Evolutionary conservation across 2,888 invertebrate species (phyloP), one percentile per base, ranked within the genome.

Genomic region (Rhorus exstirpatorius): DNA sequence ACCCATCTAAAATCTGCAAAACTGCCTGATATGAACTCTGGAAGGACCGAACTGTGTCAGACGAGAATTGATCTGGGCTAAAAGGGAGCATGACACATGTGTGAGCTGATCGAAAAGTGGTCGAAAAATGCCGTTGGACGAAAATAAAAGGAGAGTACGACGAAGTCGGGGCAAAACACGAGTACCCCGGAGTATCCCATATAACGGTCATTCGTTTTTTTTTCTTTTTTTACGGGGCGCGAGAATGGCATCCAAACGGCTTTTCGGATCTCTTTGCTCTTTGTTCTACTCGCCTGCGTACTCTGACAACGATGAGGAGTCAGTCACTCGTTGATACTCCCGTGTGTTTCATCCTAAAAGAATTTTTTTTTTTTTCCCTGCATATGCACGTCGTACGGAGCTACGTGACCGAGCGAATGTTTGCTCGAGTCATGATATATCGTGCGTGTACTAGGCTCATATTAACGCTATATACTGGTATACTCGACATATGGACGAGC

Each of bases 191-290:
- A 49, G 65, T 81, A 72, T 77, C 51, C 67, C 71, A 81, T 68
- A 70, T 81, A 81, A 81, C 81, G 81, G 81, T 74, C 31, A n/a
- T n/a, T n/a, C n/a, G n/a, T n/a, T n/a, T n/a, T n/a, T 61, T 74
- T 24, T 41, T 58, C 10, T 31, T 76, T 78, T 81, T 71, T 70
- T 74, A 74, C 63, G 55, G 70, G 68, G 68, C 74, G 46, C 72
- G 35, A 61, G 78, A 61, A 53, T 67, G 71, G 38, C 68, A 68
- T 44, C 71, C 63, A 67, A 61, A 68, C 63, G 55, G 49, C 58
- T 58, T 68, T 78, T 81, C 44, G 72, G 60, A 21, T 61, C 31
- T 61, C 31, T 67, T 55, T 55, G 19, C 53, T 51, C 81, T 60
- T 63, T 31, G 72, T 44, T 68, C 46, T 81, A 74, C 72, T 77